Evolutionary conservation across 2,888 invertebrate genomes (phyloP).

Genomic region (Brachyptera putata): DNA sequence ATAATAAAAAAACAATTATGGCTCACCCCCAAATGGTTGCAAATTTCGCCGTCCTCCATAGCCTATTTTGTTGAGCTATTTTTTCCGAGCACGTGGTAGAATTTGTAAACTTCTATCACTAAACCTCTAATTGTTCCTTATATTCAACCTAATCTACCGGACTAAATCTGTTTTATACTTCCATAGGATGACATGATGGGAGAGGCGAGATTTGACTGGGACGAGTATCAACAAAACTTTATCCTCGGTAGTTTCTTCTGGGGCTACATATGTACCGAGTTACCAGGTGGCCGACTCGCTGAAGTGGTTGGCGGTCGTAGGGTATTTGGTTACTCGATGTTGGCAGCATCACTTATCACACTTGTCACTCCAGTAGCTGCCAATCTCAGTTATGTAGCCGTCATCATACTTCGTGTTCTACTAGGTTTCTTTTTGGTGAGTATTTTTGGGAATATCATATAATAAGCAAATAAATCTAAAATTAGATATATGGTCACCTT

Average conservation of each 20-base stretch:
- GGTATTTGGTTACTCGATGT: conserved; percentile 83
- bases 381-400: conserved; percentile 60
- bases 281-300: conserved; percentile 82
- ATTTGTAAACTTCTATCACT: no score
- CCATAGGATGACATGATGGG: conserved; percentile 32
- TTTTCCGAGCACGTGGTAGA: no score
- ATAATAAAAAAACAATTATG: no score
- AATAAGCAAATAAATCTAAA: no score
- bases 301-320: conserved; percentile 77
- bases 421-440: conserved; percentile 68
- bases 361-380: conserved; percentile 76
- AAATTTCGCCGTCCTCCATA: no score
- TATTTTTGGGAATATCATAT: conserved; percentile 19
- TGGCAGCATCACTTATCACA: conserved; percentile 75
- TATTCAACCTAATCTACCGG: no score
- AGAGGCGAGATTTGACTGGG: conserved; percentile 64
- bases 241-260: conserved; percentile 86
- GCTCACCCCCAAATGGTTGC: no score
- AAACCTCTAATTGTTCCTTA: no score
- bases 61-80: no score
- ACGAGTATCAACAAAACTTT: conserved; percentile 71
- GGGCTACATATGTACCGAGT: conserved; percentile 85
- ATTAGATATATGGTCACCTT: no score
- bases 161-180: conserved; percentile 8
- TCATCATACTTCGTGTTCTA: conserved; percentile 67